Evolutionary conservation across 2,113 vertebrate genomes (phyloP).

Genomic region (Guaruba guarouba): DNA sequence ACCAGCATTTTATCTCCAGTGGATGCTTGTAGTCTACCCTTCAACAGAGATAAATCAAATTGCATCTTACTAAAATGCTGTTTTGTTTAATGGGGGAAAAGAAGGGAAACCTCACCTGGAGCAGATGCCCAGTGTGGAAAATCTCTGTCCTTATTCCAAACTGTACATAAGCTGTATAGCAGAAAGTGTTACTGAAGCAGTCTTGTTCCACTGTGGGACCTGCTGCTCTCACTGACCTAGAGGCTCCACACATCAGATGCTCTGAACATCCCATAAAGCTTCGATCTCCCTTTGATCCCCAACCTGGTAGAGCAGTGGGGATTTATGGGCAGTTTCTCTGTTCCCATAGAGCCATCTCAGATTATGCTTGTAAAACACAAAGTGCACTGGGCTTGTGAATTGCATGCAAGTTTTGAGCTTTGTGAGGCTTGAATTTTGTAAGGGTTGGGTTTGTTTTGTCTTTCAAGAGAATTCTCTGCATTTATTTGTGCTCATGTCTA

Average conservation of each 20-base stretch:
- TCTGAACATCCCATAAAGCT: neutral
- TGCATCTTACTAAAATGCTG: neutral
- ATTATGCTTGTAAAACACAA: neutral
- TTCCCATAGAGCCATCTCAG: neutral
- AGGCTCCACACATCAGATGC: neutral
- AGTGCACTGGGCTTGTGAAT: neutral
- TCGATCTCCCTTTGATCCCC: neutral
- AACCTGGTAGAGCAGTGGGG: neutral
- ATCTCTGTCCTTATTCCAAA: neutral
- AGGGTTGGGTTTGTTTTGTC: neutral
- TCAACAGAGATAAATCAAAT: neutral
- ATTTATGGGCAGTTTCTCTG: neutral
- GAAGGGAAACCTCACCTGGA: neutral
- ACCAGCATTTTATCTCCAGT: accelerated
- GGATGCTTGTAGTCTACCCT: neutral
- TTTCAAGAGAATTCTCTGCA: neutral
- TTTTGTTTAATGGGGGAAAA: neutral
- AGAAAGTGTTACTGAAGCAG: neutral
- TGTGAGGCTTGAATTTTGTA: neutral
- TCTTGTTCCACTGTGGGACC: neutral
- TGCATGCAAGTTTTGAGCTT: neutral
- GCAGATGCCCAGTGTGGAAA: neutral
- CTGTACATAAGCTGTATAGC: neutral
- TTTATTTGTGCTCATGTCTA: neutral
- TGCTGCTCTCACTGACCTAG: neutral